Conservation (phyloP, 2,888 invertebrate genomes). For the Drosophila bunnanda region DNA sequence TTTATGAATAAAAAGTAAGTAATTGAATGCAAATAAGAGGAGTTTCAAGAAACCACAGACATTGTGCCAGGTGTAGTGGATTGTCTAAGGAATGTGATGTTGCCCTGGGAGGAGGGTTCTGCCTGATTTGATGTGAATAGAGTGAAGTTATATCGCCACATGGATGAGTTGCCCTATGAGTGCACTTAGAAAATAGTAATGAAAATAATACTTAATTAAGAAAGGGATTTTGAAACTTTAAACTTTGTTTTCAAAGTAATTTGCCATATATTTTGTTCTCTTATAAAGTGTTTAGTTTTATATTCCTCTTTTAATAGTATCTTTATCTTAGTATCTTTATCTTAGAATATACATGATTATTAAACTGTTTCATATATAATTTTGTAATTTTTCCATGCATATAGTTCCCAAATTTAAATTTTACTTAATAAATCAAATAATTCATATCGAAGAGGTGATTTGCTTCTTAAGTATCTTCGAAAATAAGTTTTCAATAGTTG, state of each 20-base stretch:
- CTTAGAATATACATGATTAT: neutral
- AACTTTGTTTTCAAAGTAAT: neutral
- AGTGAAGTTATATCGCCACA: neutral
- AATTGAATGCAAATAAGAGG: conserved; percentile 43
- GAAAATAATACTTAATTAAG: neutral
- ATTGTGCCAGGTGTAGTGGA: conserved; percentile 28
- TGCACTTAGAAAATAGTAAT: neutral
- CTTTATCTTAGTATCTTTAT: neutral
- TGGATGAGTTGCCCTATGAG: neutral
- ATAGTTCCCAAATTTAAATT: neutral
- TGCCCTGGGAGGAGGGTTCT: conserved; percentile 50
- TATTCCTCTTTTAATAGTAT: neutral
- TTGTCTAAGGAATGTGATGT: conserved; percentile 49
- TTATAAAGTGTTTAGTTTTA: neutral
- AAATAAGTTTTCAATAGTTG: too few species aligned
- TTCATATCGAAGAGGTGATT: neutral
- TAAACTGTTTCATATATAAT: too few species aligned
- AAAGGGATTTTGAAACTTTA: neutral
- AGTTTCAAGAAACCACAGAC: conserved; percentile 32
- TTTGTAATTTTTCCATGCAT: too few species aligned
- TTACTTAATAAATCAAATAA: neutral
- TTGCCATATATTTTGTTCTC: neutral
- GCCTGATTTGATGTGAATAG: conserved; percentile 70
- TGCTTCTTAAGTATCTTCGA: neutral
- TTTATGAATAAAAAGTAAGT: conserved; percentile 6